Conservation (phyloP, 1,140 invertebrate genomes). For the Drosophila pandora region DNA sequence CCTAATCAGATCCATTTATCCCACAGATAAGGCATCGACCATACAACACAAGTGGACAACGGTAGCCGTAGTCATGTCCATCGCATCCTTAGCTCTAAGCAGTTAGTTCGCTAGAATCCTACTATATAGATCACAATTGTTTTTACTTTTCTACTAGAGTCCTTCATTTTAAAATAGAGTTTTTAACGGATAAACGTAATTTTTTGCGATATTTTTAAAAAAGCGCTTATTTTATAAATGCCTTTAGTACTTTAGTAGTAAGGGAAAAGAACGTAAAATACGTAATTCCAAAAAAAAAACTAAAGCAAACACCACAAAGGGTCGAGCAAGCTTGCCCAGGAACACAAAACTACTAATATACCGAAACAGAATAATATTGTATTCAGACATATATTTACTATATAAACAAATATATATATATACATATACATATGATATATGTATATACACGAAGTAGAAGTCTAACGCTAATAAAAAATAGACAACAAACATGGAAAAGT, state of each 20-base stretch:
- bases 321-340: conserved; percentile 44
- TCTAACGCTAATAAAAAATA: conserved; percentile 74
- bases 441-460: conserved; percentile 77
- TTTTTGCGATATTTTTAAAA: conserved; percentile 84
- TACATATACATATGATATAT: conserved; percentile 70
- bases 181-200: conserved; percentile 83
- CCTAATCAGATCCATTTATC: neutral
- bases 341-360: conserved; percentile 36
- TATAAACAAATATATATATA: conserved; percentile 70
- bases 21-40: conserved; percentile 82
- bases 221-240: conserved; percentile 84
- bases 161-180: conserved; percentile 78
- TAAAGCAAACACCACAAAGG: conserved; percentile 39
- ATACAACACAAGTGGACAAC: conserved; percentile 84
- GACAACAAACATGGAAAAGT: conserved; percentile 66
- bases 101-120: conserved; percentile 81
- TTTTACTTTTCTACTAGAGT: conserved; percentile 73
- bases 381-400: conserved; percentile 77
- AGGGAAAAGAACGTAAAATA: conserved; percentile 57
- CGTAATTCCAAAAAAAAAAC: conserved; percentile 16
- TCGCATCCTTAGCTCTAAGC: conserved; percentile 83
- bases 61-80: conserved; percentile 83
- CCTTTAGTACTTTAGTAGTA: conserved; percentile 83
- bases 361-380: conserved; percentile 68
- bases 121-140: conserved; percentile 66